Conservation (phyloP, 2,888 invertebrate species). For the Epistrophe eligans region DNA sequence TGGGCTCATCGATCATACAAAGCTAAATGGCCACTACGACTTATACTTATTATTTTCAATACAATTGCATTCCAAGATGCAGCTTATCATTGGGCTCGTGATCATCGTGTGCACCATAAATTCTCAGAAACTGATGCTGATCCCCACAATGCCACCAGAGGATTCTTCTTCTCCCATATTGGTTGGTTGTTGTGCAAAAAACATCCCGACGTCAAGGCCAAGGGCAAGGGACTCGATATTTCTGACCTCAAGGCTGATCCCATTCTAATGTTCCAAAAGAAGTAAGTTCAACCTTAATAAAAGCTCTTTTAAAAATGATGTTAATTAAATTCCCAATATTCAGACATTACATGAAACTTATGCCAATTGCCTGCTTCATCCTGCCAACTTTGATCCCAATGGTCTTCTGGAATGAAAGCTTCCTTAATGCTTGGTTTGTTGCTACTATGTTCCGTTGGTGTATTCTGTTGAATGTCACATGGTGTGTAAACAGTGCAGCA, state of each 20-base stretch:
- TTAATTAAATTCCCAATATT: slow-evolving; percentile 56
- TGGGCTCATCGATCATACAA: slow-evolving; percentile 98
- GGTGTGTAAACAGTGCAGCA: slow-evolving; percentile 95
- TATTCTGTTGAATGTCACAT: slow-evolving; percentile 92
- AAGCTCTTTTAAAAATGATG: not conserved
- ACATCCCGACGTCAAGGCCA: slow-evolving; percentile 92
- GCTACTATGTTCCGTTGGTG: slow-evolving; percentile 91
- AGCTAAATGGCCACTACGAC: slow-evolving; percentile 92
- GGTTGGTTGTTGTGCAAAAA: slow-evolving; percentile 95
- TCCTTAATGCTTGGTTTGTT: slow-evolving; percentile 88
- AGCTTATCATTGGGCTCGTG: slow-evolving; percentile 89
- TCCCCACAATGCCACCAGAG: slow-evolving; percentile 94
- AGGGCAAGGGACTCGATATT: slow-evolving; percentile 92
- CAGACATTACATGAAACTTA: slow-evolving; percentile 90
- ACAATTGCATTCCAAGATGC: slow-evolving; percentile 94
- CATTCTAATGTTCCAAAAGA: slow-evolving; percentile 92
- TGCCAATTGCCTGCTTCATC: slow-evolving; percentile 90
- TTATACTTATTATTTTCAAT: slow-evolving; percentile 91
- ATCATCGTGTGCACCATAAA: slow-evolving; percentile 93
- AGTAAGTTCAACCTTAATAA: slow-evolving; percentile 85
- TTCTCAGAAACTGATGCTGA: slow-evolving; percentile 96
- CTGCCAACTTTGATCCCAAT: slow-evolving; percentile 91
- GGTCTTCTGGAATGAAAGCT: slow-evolving; percentile 91
- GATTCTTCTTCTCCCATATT: slow-evolving; percentile 97
- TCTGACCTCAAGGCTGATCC: slow-evolving; percentile 92